These are phyloP conservation scores for Centroberyx gerrardi DNA, from an alignment of 2,797 vertebrate genomes.

Conservation along the genomic window DNA sequence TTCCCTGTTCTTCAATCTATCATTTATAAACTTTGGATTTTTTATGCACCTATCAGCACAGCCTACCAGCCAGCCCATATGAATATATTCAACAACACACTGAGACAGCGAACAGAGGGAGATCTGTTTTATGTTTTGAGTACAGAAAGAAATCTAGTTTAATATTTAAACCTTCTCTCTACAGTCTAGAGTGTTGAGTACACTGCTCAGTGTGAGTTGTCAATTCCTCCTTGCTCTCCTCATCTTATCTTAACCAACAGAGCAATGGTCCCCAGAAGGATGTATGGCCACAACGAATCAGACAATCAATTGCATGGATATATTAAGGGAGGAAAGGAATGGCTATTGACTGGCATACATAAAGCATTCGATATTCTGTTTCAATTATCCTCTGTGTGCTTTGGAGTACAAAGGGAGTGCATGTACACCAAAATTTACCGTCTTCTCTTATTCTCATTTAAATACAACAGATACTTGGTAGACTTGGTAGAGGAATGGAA, in stretches of 20 bases:
- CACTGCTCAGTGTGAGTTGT: slow-evolving; percentile 42
- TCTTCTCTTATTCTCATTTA: slow-evolving; percentile 35
- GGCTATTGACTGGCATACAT: slow-evolving; percentile 42
- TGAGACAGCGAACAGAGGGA: slow-evolving; percentile 66
- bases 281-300: slow-evolving; percentile 47
- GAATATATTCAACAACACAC: slow-evolving; percentile 81
- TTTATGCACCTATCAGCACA: slow-evolving; percentile 75
- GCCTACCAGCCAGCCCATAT: slow-evolving; percentile 67
- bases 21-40: slow-evolving; percentile 78
- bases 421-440: slow-evolving; percentile 27
- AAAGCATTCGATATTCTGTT: slow-evolving; percentile 47
- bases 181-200: slow-evolving; percentile 51
- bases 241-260: slow-evolving; percentile 52
- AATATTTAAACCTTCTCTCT: slow-evolving; percentile 78
- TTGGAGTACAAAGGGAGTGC: slow-evolving; percentile 24
- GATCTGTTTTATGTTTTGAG: slow-evolving; percentile 78
- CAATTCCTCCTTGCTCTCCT: slow-evolving; percentile 44
- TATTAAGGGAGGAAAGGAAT: slow-evolving; percentile 14
- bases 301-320: slow-evolving; percentile 60
- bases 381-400: slow-evolving; percentile 40
- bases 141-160: slow-evolving; percentile 66
- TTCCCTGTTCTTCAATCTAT: slow-evolving; percentile 69
- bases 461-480: slow-evolving; percentile 20
- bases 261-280: slow-evolving; percentile 38
- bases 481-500: slow-evolving; percentile 39